Base-by-base conservation (phyloP, 2,888 invertebrate genomes). In the Belgica antarctica region DNA sequence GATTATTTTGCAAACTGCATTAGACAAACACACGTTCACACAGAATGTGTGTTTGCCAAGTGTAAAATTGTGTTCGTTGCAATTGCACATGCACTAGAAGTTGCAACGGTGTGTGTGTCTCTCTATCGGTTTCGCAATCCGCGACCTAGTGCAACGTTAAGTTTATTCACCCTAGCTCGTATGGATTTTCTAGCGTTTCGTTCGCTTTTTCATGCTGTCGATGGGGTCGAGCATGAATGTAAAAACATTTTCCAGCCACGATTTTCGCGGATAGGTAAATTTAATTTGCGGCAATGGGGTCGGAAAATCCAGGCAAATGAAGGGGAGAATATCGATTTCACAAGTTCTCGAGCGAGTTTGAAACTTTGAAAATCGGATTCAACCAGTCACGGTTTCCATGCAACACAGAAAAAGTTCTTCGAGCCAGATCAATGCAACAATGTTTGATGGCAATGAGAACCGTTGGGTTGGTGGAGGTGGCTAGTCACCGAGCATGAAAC, bases 131-230 rank as follows among this genome's bases (percentile, higher is more conserved):
- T 65, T 52, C 57, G 68, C 68, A 68, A 68, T 47, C 19, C 68
- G 57, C 68, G 68, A 68, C 68, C 68, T 68, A 68, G 68, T 68
- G 68, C 68, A 68, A 68, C 28, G 57, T 31, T 19, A 68, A 68
- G 68, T 68, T 68, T 68, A 34, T 68, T 68, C 52, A 68, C 68
- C 68, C 57, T 34, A 59, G 12, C 41, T 7, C 5, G 52, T 52
- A 52, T 52, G 22, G 52, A 52, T 52, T 52, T 59, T 24, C 25
- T 57, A 57, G 57, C 7, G 2, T 17, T 57, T 5, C 24, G 8
- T 59, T 24, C n/a, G 25, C 46, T 15, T 46, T 3, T n/a, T 46
- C n/a, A 12, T 46, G 46, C 46, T 7, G 8, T n/a, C 2, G 24
- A n/a, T 59, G 59, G 27, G 27, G 27, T 4, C 27, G 59, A 25